Base-by-base conservation (phyloP, 2,888 invertebrate genomes). In the Erynnis tages region DNA sequence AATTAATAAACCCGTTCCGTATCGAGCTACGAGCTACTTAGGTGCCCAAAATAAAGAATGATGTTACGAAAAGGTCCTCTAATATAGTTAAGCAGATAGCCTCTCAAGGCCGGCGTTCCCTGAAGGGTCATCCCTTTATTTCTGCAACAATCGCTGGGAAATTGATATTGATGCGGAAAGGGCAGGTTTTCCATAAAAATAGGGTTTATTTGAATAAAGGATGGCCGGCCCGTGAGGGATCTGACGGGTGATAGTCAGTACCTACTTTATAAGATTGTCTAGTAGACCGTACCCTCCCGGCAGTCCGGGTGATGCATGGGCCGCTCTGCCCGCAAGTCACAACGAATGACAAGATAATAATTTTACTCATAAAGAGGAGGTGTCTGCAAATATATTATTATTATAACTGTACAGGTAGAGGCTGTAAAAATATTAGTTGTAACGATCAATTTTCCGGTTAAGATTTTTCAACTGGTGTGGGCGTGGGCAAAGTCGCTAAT, bases 201-300 rank as follows among this genome's bases (percentile, higher is more conserved):
- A 88, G 88, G 88, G 88, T 88, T 87, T 88, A 89, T 89, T 89
- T 89, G 86, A 89, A 89, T 89, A 89, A 89, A 84, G 86, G 88
- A 89, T 88, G 82, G 76, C 78, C 78, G 79, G 76, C 60, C 72
- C 74, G 78, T 63, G 69, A 65, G 76, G 73, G 78, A 67, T 65
- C 76, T 76, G 86, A 83, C 82, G 77, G 72, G 76, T 65, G 73
- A 76, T 75, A 73, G 75, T 67, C 69, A 62, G 71, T 76, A 59
- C n/a, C n/a, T 80, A 76, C 76, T 83, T 82, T 83, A 86, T 82
- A 82, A 85, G 79, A 82, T 82, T 79, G 79, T 79, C 75, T 71
- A 65, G 64, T 69, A n/a, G n/a, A n/a, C n/a, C n/a, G n/a, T n/a
- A 46, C 58, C 58, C 62, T 68, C 71, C 73, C 48, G 50, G 58